A percentile compares a stretch with the other conserved stretches of the same genome.
Evolutionary conservation across 2,113 vertebrate species (phyloP).

Genomic region (Syngnathus typhle): DNA sequence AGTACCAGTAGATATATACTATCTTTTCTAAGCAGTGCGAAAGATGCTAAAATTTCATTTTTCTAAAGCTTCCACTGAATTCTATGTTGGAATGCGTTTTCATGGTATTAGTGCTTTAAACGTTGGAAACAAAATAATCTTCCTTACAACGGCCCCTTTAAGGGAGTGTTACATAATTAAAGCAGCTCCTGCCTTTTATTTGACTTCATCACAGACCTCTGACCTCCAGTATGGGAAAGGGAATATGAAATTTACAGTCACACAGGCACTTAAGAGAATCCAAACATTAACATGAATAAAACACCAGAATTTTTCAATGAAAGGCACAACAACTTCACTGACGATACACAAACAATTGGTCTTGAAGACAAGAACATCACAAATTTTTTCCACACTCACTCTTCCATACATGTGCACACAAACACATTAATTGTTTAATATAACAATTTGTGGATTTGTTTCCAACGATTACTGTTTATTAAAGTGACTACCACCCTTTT

Average conservation of each 20-base stretch:
- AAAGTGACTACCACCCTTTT: not conserved
- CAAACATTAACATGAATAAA: conserved; percentile 23
- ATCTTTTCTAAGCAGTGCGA: too few relatives aligned
- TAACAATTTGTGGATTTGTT: not conserved
- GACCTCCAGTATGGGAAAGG: not conserved
- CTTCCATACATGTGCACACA: not conserved
- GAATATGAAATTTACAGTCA: conserved; percentile 27
- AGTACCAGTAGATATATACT: too few relatives aligned
- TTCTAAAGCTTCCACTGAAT: too few relatives aligned
- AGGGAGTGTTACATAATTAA: too few relatives aligned
- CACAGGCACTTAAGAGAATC: conserved; percentile 63
- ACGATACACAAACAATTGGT: conserved; percentile 23
- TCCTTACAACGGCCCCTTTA: not conserved
- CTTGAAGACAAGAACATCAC: conserved; percentile 32
- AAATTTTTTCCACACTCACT: not conserved
- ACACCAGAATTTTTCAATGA: conserved; percentile 29
- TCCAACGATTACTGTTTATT: not conserved
- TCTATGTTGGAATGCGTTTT: too few relatives aligned
- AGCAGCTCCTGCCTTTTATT: not conserved
- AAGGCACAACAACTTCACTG: conserved; percentile 54
- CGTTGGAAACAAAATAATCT: not conserved
- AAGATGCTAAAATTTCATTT: too few relatives aligned
- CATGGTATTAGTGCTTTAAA: too few relatives aligned
- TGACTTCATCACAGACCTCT: too few relatives aligned
- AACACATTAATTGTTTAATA: not conserved